Conservation (phyloP, 2,888 invertebrate genomes). For the Chaetogeoica ovagalla region DNA sequence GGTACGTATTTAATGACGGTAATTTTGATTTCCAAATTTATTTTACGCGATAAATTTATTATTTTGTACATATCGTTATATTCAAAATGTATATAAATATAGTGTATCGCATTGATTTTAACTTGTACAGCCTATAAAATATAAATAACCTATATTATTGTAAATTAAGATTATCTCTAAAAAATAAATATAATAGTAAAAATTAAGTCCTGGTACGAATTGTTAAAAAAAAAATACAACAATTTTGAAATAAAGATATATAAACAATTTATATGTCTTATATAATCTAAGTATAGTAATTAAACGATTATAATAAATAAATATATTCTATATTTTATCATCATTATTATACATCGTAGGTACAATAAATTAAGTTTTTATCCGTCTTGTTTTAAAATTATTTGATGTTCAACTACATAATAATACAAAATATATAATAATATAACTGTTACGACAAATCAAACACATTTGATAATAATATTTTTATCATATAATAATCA, state of each 20-base stretch:
- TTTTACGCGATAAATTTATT: not conserved
- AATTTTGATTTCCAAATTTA: not conserved
- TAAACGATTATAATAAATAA: slow-evolving; percentile 28
- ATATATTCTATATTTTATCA: slow-evolving; percentile 4
- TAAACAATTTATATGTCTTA: not conserved
- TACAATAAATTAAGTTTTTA: slow-evolving; percentile 21
- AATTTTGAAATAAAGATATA: slow-evolving; percentile 10
- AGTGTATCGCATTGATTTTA: not conserved
- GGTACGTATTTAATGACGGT: not conserved
- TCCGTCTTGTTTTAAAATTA: not conserved
- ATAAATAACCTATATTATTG: slow-evolving; percentile 14
- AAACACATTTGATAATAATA: slow-evolving; percentile 17
- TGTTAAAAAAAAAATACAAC: slow-evolving; percentile 6
- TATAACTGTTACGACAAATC: slow-evolving; percentile 1
- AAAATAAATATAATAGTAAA: slow-evolving; percentile 2
- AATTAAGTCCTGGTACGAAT: slow-evolving; percentile 17
- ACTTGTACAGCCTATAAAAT: slow-evolving; percentile 23
- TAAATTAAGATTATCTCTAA: slow-evolving; percentile 6
- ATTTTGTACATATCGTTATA: not conserved
- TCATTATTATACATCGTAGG: slow-evolving; percentile 18
- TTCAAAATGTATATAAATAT: not conserved
- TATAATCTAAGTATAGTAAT: slow-evolving; percentile 33
- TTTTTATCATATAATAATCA: slow-evolving; percentile 27
- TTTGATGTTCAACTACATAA: slow-evolving; percentile 2
- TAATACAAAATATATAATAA: not conserved